Percentiles rank a stretch among this genome's conserved stretches.
These are phyloP conservation scores for Patella depressa DNA, from an alignment of 2,888 invertebrate genomes.

Conservation along the genomic window DNA sequence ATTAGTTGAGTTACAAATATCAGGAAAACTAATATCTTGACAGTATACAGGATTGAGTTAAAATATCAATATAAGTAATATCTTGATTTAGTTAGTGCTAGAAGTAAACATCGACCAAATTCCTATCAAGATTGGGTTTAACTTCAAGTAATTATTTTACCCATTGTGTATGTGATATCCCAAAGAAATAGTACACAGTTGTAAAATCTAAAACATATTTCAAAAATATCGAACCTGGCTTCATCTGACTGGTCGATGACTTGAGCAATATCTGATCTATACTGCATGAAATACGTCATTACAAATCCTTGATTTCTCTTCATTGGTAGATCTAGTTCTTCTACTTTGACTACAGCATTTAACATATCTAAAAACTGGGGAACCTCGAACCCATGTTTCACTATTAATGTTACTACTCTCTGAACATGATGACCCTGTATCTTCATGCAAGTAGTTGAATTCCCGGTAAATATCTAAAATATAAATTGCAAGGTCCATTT, in stretches of 20 bases:
- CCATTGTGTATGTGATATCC: too few relatives aligned
- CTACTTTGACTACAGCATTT: slow-evolving; percentile 68
- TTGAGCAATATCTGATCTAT: slow-evolving; percentile 61
- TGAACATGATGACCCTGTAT: slow-evolving; percentile 64
- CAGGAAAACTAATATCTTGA: too few relatives aligned
- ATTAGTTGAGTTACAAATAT: too few relatives aligned
- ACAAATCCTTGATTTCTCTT: slow-evolving; percentile 70
- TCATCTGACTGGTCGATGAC: slow-evolving; percentile 63
- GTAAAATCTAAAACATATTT: too few relatives aligned
- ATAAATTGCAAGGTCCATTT: neutral
- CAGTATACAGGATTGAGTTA: too few relatives aligned
- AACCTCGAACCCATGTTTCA: slow-evolving; percentile 54
- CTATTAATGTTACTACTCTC: slow-evolving; percentile 64
- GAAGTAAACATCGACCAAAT: too few relatives aligned
- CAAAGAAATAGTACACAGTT: too few relatives aligned
- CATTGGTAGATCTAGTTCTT: slow-evolving; percentile 68
- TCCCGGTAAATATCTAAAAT: slow-evolving; percentile 67
- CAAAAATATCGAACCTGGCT: slow-evolving; percentile 43
- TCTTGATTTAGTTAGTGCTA: too few relatives aligned
- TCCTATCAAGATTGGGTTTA: too few relatives aligned
- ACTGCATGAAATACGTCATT: slow-evolving; percentile 71
- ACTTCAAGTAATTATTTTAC: too few relatives aligned
- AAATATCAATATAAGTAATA: too few relatives aligned
- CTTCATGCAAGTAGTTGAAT: slow-evolving; percentile 67
- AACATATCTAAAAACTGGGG: slow-evolving; percentile 68